phyloP scores from a whole-genome alignment of 2,113 vertebrate genomes.

The Triplophysa rosa region DNA sequence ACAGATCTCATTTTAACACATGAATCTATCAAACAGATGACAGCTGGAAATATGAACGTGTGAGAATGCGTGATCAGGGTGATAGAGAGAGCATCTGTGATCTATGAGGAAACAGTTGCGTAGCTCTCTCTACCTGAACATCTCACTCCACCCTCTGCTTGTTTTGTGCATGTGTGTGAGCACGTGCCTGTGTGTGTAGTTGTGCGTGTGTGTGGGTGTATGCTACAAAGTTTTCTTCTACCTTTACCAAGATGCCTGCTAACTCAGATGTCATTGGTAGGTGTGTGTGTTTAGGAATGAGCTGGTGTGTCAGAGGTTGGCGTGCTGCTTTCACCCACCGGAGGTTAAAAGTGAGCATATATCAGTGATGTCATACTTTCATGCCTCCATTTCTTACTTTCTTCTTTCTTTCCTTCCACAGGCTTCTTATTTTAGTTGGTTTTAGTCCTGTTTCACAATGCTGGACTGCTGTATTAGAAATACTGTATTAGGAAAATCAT shows the following conservation, averaged over 20 bases:
- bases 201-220: neutral
- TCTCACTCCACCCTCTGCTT: neutral
- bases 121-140: neutral
- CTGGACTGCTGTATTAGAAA: too few species aligned
- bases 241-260: constrained; percentile 12
- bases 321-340: constrained; percentile 19
- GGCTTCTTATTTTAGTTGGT: too few species aligned
- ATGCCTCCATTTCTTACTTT: neutral
- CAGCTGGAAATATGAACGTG: constrained; percentile 17
- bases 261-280: constrained; percentile 7
- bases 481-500: too few species aligned
- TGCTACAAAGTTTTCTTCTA: constrained; percentile 5
- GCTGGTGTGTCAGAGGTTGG: constrained; percentile 3
- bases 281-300: constrained; percentile 11
- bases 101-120: constrained; percentile 19
- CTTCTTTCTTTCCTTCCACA: neutral
- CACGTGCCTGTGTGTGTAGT: neutral
- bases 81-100: constrained; percentile 13
- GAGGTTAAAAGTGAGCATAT: constrained; percentile 15
- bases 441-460: too few species aligned
- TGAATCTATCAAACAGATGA: constrained; percentile 18
- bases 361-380: constrained; percentile 29
- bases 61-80: constrained; percentile 5
- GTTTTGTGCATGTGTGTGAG: neutral
- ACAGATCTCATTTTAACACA: constrained; percentile 22